Base-by-base conservation (phyloP, 2,888 invertebrate species). In the Prosapia bicincta region DNA sequence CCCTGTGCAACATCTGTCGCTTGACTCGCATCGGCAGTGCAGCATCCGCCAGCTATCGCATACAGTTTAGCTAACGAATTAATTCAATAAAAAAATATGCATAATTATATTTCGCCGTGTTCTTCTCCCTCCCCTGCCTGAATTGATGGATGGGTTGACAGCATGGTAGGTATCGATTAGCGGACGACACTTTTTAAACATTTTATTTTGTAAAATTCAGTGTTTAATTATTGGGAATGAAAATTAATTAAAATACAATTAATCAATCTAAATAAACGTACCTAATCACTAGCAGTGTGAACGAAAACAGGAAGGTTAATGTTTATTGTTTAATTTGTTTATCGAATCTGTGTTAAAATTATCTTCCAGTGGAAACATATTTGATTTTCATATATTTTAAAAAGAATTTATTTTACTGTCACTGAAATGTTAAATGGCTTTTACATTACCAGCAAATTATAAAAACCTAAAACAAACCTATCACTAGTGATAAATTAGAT, bases 191-290 rank as follows among this genome's bases (percentile, higher is more conserved):
- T 38, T 28, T 38, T 38, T 38, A 38, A 38, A 38, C 38, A 6
- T 7, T 13, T 38, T 38, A 38, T 38, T n/a, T 38, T 38, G 38
- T 38, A 38, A 38, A 28, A 13, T 38, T 7, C 13, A 38, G 3
- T 7, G 3, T 72, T 24, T 72, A 67, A 72, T 72, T 25, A 67
- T n/a, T 20, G 30, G 20, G 13, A 32, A 43, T 20, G 67, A 30
- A 72, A 32, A 72, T 67, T 67, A 72, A 72, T 72, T 72, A 67
- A 67, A 72, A 72, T 66, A 67, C 26, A 72, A 72, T 72, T 72
- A 32, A 72, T 72, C 72, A 72, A 67, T 67, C 30, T 72, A 38
- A 13, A 13, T 38, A 38, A 38, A 38, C 15, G 13, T 13, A 38
- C 13, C 38, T 38, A 38, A 38, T 38, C 6, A 38, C 13, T 38